These are phyloP conservation scores for Strigamia crassipes DNA, from an alignment of 2,888 invertebrate species.

Conservation along the genomic window DNA sequence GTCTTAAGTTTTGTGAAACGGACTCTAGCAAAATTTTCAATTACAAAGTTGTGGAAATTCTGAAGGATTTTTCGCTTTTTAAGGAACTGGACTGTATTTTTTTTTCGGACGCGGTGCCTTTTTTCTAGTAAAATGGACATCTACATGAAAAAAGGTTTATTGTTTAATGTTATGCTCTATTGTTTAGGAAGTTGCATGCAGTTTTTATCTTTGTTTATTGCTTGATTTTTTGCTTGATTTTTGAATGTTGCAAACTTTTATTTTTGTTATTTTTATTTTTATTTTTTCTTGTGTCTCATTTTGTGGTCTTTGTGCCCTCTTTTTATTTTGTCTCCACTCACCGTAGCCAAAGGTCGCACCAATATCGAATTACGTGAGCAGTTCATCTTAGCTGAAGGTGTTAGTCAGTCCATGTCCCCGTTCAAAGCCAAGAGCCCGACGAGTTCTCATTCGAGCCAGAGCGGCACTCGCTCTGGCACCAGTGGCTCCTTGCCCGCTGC, in stretches of 20 bases:
- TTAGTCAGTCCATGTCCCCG: constrained; percentile 97
- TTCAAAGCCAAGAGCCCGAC: constrained; percentile 93
- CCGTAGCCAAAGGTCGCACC: constrained; percentile 96
- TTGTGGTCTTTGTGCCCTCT: constrained; percentile 46
- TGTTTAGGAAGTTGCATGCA: neutral
- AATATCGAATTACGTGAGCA: constrained; percentile 99
- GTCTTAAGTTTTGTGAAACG: too few relatives aligned
- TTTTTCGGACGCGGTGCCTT: neutral
- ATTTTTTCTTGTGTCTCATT: constrained; percentile 41
- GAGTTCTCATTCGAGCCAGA: constrained; percentile 63
- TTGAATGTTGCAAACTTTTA: neutral
- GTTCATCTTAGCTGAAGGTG: constrained; percentile 97
- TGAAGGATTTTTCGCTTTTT: too few relatives aligned
- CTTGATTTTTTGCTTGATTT: neutral
- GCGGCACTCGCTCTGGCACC: constrained; percentile 56
- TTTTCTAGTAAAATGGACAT: neutral
- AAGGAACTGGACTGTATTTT: too few relatives aligned
- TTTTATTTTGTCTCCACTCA: constrained; percentile 46
- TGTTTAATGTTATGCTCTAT: neutral
- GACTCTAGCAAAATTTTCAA: too few relatives aligned
- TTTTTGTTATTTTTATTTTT: constrained; percentile 44
- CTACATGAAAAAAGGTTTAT: neutral
- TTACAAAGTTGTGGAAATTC: too few relatives aligned
- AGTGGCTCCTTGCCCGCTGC: constrained; percentile 62
- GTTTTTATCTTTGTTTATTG: neutral